Evolutionary conservation across 35 echinoderm and acorn worm species (phyloP).

Genomic region (Lytechinus variegatus): DNA sequence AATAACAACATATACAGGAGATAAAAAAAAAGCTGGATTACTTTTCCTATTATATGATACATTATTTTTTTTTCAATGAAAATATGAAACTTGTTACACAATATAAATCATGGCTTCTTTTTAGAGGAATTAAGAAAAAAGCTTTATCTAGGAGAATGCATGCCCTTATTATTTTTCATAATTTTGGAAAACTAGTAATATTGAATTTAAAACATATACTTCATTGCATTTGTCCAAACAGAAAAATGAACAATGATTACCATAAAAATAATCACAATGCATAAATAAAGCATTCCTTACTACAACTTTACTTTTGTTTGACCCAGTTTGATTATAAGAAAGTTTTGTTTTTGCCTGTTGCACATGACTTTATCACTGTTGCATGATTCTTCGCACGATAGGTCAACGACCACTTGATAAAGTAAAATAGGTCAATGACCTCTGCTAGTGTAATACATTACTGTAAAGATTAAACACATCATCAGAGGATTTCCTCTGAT

Average conservation of each 20-base stretch:
- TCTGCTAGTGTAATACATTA: background rate
- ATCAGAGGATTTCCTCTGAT: background rate
- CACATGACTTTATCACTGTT: conserved; percentile 52
- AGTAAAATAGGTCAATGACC: background rate
- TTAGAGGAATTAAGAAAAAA: background rate
- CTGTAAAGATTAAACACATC: background rate
- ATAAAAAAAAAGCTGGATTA: no score
- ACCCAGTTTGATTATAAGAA: background rate
- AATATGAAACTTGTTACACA: no score
- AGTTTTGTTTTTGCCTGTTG: conserved; percentile 21
- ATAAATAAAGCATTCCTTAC: background rate
- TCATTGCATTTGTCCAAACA: no score
- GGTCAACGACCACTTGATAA: conserved; percentile 36
- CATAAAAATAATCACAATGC: no score
- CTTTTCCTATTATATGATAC: no score
- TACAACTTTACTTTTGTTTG: background rate
- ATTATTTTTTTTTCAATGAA: no score
- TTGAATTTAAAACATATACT: no score
- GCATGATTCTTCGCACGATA: conserved; percentile 53
- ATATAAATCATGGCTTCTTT: background rate
- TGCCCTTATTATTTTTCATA: background rate
- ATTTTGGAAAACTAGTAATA: background rate
- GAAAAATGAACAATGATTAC: no score
- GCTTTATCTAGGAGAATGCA: background rate
- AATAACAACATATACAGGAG: no score